Evolutionary conservation across 2,888 invertebrate genomes (phyloP).

Genomic region (Notodonta dromedarius): DNA sequence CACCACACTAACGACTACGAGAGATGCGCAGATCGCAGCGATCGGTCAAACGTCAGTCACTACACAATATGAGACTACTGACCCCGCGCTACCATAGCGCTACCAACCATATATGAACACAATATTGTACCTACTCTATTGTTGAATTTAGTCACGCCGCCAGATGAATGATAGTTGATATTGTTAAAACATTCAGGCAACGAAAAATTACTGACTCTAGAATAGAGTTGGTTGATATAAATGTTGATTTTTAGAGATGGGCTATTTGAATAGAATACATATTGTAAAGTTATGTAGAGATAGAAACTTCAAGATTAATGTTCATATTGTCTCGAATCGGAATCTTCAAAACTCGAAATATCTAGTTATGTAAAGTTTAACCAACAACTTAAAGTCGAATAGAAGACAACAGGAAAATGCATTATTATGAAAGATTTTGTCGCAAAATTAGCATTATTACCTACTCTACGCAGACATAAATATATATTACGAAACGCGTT

Average conservation of each 20-base stretch:
- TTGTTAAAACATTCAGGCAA: neutral
- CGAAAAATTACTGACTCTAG: neutral
- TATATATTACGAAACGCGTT: constrained; percentile 1
- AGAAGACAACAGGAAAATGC: neutral
- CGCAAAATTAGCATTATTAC: neutral
- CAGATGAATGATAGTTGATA: neutral
- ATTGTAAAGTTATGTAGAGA: no score
- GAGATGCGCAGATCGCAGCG: constrained; percentile 20
- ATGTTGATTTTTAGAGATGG: neutral
- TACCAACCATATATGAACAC: constrained; percentile 10
- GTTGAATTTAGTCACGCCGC: constrained; percentile 38
- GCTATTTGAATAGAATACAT: no score
- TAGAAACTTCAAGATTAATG: no score
- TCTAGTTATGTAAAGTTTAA: no score
- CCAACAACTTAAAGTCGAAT: neutral
- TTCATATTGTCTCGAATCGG: no score
- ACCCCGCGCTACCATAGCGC: constrained; percentile 26
- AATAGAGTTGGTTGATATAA: neutral
- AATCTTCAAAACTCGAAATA: no score
- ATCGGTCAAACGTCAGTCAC: constrained; percentile 35
- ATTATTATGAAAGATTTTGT: neutral
- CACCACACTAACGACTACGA: neutral
- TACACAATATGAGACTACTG: constrained; percentile 37
- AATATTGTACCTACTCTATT: constrained; percentile 29
- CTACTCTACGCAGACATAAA: neutral